Base-by-base conservation (phyloP, 2,797 vertebrate species). In the Silurus aristotelis region DNA sequence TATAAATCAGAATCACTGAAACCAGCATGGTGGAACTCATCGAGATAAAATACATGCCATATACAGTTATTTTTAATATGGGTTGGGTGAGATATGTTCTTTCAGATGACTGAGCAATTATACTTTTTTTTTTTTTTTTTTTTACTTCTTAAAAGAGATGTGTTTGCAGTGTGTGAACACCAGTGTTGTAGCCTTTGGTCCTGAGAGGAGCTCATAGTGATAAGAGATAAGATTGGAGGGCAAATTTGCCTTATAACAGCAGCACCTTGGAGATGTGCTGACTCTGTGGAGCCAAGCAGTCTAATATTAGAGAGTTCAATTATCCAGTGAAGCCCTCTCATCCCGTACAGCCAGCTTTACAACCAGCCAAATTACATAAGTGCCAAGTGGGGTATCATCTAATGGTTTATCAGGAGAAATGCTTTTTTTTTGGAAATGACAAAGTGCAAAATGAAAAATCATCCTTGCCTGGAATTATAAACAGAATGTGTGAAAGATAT, bases 221-320 rank as follows among this genome's bases (percentile, higher is more conserved):
- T 52, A 52, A 52, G 79, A 76, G 89, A 86, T 89, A 80, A 90
- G 88, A 88, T 87, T 83, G 78, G 83, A 90, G 61, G 80, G 87
- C 83, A 85, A 83, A 88, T 89, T 87, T 68, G 80, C 83, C 84
- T 90, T 91, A 91, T 92, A 88, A 87, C 83, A 83, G 68, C 83
- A 88, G 88, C 87, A 84, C 89, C 87, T 83, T 68, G 87, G 88
- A 89, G 84, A 84, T 90, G 88, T 91, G 90, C 86, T 88, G 90
- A 92, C 89, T 91, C 87, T 63, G 83, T 81, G 84, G 85, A 81
- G 82, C 89, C 85, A 89, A 87, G 92, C 91, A 90, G 86, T 90
- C 90, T 86, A 48, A 73, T 82, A 81, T 89, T 84, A 13, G 67
- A 83, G 87, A 83, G 88, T 87, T 91, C 88, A 89, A 91, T 90